Conservation (phyloP, 2,797 vertebrate species). For the Chelonia mydas region DNA sequence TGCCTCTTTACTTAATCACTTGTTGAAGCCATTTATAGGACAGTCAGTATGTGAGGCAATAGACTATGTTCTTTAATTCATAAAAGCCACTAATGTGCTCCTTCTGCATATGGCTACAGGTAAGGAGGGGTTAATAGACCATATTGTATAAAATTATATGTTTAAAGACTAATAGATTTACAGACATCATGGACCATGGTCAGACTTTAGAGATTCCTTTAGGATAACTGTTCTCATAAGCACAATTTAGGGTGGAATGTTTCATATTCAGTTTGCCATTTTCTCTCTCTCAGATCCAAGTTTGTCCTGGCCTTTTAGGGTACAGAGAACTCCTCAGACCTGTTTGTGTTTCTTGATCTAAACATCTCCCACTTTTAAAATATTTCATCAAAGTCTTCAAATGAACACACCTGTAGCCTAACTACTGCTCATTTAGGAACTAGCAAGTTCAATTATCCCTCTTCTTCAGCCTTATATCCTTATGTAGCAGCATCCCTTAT, state of each 20-base stretch:
- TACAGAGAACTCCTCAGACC: fast-evolving
- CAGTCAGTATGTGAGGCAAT: too few species aligned
- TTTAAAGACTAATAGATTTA: neutral
- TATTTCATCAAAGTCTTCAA: neutral
- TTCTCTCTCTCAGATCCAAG: neutral
- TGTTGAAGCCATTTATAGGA: neutral
- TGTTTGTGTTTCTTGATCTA: fast-evolving
- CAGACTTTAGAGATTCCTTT: fast-evolving
- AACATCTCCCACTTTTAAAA: neutral
- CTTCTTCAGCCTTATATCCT: constrained; percentile 25
- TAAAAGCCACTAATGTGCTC: neutral
- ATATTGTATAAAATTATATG: neutral
- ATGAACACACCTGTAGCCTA: neutral
- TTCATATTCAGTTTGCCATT: neutral
- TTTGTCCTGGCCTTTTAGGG: fast-evolving
- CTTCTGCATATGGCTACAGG: neutral
- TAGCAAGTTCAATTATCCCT: constrained; percentile 59
- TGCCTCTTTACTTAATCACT: neutral
- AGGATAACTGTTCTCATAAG: neutral
- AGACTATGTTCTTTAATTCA: neutral
- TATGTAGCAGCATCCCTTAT: constrained; percentile 62
- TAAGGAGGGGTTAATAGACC: neutral
- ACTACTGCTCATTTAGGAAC: constrained; percentile 30
- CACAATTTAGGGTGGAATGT: fast-evolving
- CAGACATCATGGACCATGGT: neutral